phyloP scores from a whole-genome alignment of 2,797 vertebrate species.

The Rallus crepitans region DNA sequence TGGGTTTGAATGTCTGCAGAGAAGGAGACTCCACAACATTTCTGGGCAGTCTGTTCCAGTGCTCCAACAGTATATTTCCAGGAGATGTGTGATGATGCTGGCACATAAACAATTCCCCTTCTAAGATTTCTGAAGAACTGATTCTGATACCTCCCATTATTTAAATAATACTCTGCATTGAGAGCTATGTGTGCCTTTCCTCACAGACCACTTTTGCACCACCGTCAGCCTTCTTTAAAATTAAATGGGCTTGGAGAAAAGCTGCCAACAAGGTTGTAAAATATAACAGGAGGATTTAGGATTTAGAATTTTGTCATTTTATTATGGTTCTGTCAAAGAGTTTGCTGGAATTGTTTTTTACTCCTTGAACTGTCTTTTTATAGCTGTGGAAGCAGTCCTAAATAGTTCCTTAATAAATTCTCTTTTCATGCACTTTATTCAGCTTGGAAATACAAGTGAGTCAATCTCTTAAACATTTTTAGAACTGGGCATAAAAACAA shows the following conservation, averaged over 20 bases:
- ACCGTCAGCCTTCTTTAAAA: background rate
- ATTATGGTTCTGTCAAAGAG: background rate
- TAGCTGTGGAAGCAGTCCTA: background rate
- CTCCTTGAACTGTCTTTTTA: background rate
- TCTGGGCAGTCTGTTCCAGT: too few species aligned
- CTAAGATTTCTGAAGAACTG: background rate
- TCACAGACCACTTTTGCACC: background rate
- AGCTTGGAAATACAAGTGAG: background rate
- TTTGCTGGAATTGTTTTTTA: background rate
- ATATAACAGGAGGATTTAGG: background rate
- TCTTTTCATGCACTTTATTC: background rate
- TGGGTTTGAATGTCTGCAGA: too few species aligned
- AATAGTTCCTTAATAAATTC: background rate
- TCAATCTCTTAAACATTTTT: background rate
- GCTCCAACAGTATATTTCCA: background rate
- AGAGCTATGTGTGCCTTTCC: background rate
- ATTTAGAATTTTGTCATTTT: background rate
- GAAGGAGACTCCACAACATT: too few species aligned
- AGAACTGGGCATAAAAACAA: background rate
- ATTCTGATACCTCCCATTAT: background rate
- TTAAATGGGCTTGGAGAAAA: background rate
- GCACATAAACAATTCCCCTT: background rate
- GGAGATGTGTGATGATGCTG: background rate
- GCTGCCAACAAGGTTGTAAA: background rate
- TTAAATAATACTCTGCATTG: background rate